Evolutionary conservation across 2,113 vertebrate genomes (phyloP).

Genomic region (Dascyllus trimaculatus): DNA sequence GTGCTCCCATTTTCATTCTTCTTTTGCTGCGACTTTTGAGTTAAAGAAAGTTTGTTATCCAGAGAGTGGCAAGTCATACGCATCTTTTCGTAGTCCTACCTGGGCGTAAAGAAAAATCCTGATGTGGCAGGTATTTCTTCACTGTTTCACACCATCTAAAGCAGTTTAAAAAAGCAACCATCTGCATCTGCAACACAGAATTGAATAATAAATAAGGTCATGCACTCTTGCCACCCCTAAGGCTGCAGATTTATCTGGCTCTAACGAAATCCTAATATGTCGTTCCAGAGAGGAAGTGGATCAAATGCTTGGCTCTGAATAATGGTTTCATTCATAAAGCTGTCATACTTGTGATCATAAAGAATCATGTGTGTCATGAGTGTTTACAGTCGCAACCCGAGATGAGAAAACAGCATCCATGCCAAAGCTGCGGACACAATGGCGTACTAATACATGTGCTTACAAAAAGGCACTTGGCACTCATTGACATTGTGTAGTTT

Average conservation of each 20-base stretch:
- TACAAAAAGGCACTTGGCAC: background rate
- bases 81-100: background rate
- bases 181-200: background rate
- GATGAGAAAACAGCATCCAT: background rate
- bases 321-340: slow-evolving; percentile 41
- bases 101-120: slow-evolving; percentile 17
- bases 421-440: background rate
- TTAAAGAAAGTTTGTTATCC: background rate
- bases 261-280: background rate
- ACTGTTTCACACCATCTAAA: background rate
- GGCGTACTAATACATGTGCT: background rate
- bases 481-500: background rate
- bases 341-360: slow-evolving; percentile 45
- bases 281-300: slow-evolving; percentile 10
- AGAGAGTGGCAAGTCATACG: background rate
- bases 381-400: background rate
- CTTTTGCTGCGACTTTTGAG: slow-evolving; percentile 5
- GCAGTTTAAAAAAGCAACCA: background rate
- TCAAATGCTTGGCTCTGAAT: slow-evolving; percentile 14
- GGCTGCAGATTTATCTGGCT: background rate
- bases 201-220: background rate
- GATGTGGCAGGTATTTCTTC: background rate
- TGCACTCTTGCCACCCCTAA: background rate
- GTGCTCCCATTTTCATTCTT: background rate
- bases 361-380: slow-evolving; percentile 33